Evolutionary conservation across 2,797 vertebrate genomes (phyloP).

Genomic region (Aphelocoma californica): DNA sequence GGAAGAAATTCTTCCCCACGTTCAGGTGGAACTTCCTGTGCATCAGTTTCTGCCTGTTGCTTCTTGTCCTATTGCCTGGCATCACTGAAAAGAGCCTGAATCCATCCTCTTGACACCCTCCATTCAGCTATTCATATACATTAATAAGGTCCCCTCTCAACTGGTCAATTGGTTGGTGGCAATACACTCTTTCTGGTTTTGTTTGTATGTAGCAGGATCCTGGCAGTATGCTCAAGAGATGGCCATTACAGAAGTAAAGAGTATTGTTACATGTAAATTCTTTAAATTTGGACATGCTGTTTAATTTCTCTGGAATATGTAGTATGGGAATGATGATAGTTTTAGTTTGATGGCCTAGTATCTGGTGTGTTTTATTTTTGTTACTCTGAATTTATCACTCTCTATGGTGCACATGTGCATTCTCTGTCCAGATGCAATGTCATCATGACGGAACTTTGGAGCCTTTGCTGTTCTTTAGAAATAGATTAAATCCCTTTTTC

Average conservation of each 20-base stretch:
- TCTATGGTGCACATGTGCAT: rapidly evolving
- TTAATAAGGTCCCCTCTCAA: neutral
- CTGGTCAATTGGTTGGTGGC: neutral
- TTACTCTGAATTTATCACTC: neutral
- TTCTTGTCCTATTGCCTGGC: neutral
- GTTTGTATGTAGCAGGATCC: neutral
- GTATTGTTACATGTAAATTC: neutral
- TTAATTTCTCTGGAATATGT: neutral
- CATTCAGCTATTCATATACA: neutral
- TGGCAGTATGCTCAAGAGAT: neutral
- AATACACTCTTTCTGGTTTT: neutral
- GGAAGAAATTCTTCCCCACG: neutral
- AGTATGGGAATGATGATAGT: neutral
- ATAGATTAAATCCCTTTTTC: neutral
- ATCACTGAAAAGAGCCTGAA: neutral
- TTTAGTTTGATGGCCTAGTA: neutral
- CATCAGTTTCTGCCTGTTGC: neutral
- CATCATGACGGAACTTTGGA: neutral
- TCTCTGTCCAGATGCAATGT: neutral
- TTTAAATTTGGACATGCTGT: neutral
- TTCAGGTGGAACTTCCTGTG: neutral
- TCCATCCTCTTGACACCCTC: neutral
- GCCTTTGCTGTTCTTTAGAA: neutral
- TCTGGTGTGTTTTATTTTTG: neutral
- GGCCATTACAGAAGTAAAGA: neutral